phyloP scores from a whole-genome alignment of 30 jellyfish, hydroid and myxozoan genomes.

The Pelagia noctiluca region DNA sequence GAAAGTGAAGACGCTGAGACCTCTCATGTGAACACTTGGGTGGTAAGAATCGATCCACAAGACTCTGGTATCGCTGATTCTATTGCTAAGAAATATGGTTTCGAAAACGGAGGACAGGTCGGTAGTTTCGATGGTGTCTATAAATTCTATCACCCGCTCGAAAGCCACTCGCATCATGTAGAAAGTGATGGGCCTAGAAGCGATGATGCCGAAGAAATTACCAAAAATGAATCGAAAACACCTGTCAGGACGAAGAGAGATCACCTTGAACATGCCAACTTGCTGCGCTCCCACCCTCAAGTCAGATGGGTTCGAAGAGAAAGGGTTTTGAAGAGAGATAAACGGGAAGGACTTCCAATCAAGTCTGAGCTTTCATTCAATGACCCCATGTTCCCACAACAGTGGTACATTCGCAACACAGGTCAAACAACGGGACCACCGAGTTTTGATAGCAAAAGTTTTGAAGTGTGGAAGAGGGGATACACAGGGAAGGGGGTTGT shows the following conservation, averaged over 20 bases:
- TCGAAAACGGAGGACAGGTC: slow-evolving; percentile 80
- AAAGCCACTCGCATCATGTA: slow-evolving; percentile 35
- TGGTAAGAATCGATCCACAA: slow-evolving; percentile 84
- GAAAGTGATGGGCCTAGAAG: slow-evolving; percentile 21
- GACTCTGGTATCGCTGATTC: slow-evolving; percentile 76
- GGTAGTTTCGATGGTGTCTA: slow-evolving; percentile 81
- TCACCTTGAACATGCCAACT: slow-evolving; percentile 84
- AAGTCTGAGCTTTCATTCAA: slow-evolving; percentile 24
- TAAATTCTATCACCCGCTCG: slow-evolving; percentile 58
- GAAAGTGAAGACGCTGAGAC: slow-evolving; percentile 61
- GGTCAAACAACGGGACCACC: slow-evolving; percentile 98
- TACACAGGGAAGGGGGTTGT: slow-evolving; percentile 93
- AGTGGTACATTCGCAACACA: slow-evolving; percentile 86
- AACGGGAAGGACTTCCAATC: slow-evolving; percentile 60
- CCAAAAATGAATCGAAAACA: slow-evolving; percentile 9
- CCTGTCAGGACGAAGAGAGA: slow-evolving; percentile 74
- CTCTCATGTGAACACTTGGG: slow-evolving; percentile 85
- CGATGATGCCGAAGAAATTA: slow-evolving; percentile 30
- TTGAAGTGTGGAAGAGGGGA: slow-evolving; percentile 88
- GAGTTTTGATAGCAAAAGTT: slow-evolving; percentile 79
- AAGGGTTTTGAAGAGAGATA: slow-evolving; percentile 78
- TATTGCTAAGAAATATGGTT: slow-evolving; percentile 83
- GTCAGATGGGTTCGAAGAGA: slow-evolving; percentile 88
- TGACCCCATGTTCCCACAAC: slow-evolving; percentile 77
- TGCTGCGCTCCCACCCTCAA: slow-evolving; percentile 79